Evolutionary conservation across 1,140 invertebrate genomes (phyloP), one percentile per base, ranked within the genome.

Genomic region (Formica selysi): DNA sequence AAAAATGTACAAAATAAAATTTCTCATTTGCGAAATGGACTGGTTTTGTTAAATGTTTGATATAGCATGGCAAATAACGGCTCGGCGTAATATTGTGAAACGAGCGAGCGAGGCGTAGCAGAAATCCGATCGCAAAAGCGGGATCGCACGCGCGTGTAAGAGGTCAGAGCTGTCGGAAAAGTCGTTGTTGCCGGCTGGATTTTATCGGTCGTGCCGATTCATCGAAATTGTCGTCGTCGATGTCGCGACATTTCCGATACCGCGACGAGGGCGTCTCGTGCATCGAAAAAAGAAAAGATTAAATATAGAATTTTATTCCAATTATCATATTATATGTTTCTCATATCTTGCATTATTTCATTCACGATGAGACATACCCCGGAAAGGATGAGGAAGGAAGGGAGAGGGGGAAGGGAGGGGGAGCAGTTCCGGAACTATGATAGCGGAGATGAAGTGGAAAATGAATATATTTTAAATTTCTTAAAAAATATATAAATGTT

Each of bases 111-210:
- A 83, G 68, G 68, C 79, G 54, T 41, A 83, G 68, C 79, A 83
- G 79, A 83, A 83, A 83, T 73, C 68, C 68, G 68, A 83, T 83
- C 79, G 67, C 51, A 32, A 38, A 61, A 26, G 54, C 79, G 54
- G 44, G 79, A 81, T 73, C 79, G 54, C 79, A 83, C 54, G 68
- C 79, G 68, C 79, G 57, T 62, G 78, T 67, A 32, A 71, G 79
- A 83, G 79, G 79, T 83, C 79, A 83, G n/a, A 83, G 68, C 67
- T 61, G 79, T n/a, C 19, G 79, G 79, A 83, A 83, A 83, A 83
- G 79, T 83, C 64, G 68, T n/a, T 36, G 59, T 41, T 38, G 79
- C n/a, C 76, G 76, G 44, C 51, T 73, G 79, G 54, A 74, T 73
- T 81, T 29, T 83, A 73, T 83, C 68, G 68, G 44, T 11, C 79